These are phyloP conservation scores for Cordilura impudica DNA, from an alignment of 2,888 invertebrate species.

Conservation along the genomic window DNA sequence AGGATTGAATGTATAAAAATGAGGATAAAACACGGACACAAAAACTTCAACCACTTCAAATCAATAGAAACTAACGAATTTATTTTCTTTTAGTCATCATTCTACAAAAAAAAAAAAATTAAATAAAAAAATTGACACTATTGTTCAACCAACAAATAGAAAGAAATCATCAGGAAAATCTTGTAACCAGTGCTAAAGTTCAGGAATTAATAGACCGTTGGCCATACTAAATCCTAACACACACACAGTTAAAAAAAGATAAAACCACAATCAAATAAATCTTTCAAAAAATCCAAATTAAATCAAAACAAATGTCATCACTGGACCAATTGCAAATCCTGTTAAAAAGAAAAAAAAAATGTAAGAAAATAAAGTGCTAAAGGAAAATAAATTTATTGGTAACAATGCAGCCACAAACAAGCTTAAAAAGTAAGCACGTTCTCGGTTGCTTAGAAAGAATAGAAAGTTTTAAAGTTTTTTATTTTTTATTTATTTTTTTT, in stretches of 20 bases:
- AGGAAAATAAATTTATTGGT: neutral
- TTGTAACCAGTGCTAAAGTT: constrained; percentile 27
- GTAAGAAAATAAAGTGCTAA: neutral
- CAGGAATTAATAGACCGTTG: constrained; percentile 3
- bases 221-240: neutral
- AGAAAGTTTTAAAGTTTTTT: constrained; percentile 14
- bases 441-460: constrained; percentile 6
- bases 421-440: constrained; percentile 8
- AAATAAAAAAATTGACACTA: neutral
- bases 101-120: neutral
- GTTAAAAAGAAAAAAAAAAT: neutral
- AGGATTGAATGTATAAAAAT: constrained; percentile 42
- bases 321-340: constrained; percentile 47
- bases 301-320: constrained; percentile 59
- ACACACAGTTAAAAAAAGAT: neutral
- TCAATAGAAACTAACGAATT: constrained; percentile 21
- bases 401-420: neutral
- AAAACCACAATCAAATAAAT: constrained; percentile 49
- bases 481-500: too few species aligned
- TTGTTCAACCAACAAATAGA: constrained; percentile 61
- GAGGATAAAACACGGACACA: constrained; percentile 42
- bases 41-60: constrained; percentile 35
- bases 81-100: neutral
- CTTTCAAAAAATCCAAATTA: constrained; percentile 47
- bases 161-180: constrained; percentile 62